Percentiles rank a stretch among this genome's conserved stretches.
phyloP scores from a whole-genome alignment of 1,140 invertebrate species.

The Solenopsis invicta region DNA sequence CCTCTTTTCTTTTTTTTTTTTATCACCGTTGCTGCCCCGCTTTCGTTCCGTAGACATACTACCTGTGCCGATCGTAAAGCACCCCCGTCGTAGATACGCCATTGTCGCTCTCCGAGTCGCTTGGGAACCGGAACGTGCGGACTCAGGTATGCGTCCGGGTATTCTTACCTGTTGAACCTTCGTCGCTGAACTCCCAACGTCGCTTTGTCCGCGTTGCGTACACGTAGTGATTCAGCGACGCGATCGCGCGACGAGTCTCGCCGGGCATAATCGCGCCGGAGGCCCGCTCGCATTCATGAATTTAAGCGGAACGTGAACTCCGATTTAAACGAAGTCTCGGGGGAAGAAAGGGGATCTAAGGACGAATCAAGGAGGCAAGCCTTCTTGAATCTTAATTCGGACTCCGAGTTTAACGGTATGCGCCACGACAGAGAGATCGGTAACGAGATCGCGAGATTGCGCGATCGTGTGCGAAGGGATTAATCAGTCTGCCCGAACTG shows the following conservation, averaged over 20 bases:
- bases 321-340: slow-evolving; percentile 26
- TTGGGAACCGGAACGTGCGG: slow-evolving; percentile 54
- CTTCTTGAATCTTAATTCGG: slow-evolving; percentile 47
- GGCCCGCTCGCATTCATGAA: slow-evolving; percentile 53
- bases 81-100: slow-evolving; percentile 38
- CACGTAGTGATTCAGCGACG: slow-evolving; percentile 29
- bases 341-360: slow-evolving; percentile 31
- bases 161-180: slow-evolving; percentile 62
- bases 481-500: slow-evolving; percentile 31
- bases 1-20: neutral
- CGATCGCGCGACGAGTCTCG: slow-evolving; percentile 44
- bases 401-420: neutral
- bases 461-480: slow-evolving; percentile 49
- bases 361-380: slow-evolving; percentile 46
- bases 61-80: slow-evolving; percentile 45
- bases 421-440: slow-evolving; percentile 10
- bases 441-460: slow-evolving; percentile 47
- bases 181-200: slow-evolving; percentile 32
- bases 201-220: slow-evolving; percentile 58
- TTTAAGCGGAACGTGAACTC: slow-evolving; percentile 56
- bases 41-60: slow-evolving; percentile 27
- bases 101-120: slow-evolving; percentile 51
- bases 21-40: slow-evolving; percentile 5
- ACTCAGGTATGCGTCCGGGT: slow-evolving; percentile 50
- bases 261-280: slow-evolving; percentile 24